A percentile compares a stretch with the other conserved stretches of the same genome.
phyloP scores from a whole-genome alignment of 1,140 invertebrate genomes.

The Drosophila albomicans region DNA sequence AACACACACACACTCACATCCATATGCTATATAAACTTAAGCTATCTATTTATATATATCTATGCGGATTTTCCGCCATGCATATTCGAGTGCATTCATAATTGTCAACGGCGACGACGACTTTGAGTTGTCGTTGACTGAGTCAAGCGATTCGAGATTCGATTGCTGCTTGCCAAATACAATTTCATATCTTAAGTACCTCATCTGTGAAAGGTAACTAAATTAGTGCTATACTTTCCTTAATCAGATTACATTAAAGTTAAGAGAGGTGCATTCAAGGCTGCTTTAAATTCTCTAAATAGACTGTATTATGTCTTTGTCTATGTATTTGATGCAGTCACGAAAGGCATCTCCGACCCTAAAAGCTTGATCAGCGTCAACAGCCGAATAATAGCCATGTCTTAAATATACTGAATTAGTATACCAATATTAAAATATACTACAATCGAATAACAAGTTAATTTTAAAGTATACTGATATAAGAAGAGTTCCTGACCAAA shows the following conservation, averaged over 20 bases:
- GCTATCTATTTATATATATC: constrained; percentile 61
- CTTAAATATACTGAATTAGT: too few relatives aligned
- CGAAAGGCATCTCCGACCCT: too few relatives aligned
- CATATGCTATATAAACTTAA: constrained; percentile 32
- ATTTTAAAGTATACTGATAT: too few relatives aligned
- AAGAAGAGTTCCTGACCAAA: too few relatives aligned
- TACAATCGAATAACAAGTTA: too few relatives aligned
- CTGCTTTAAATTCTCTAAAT: background rate
- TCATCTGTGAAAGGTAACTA: constrained; percentile 11
- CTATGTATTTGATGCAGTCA: too few relatives aligned
- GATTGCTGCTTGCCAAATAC: constrained; percentile 30
- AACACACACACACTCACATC: constrained; percentile 2
- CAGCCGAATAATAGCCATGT: too few relatives aligned
- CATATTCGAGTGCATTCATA: constrained; percentile 59
- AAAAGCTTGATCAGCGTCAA: too few relatives aligned
- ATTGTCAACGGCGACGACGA: constrained; percentile 42
- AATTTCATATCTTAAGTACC: constrained; percentile 19
- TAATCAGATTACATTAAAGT: background rate
- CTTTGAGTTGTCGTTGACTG: constrained; percentile 30
- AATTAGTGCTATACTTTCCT: background rate
- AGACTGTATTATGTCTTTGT: too few relatives aligned
- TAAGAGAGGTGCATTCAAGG: background rate
- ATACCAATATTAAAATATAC: too few relatives aligned
- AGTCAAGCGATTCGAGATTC: constrained; percentile 12
- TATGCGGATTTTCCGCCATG: constrained; percentile 47